These are phyloP conservation scores for Cebidichthys violaceus DNA, from an alignment of 2,113 vertebrate genomes.

Conservation along the genomic window DNA sequence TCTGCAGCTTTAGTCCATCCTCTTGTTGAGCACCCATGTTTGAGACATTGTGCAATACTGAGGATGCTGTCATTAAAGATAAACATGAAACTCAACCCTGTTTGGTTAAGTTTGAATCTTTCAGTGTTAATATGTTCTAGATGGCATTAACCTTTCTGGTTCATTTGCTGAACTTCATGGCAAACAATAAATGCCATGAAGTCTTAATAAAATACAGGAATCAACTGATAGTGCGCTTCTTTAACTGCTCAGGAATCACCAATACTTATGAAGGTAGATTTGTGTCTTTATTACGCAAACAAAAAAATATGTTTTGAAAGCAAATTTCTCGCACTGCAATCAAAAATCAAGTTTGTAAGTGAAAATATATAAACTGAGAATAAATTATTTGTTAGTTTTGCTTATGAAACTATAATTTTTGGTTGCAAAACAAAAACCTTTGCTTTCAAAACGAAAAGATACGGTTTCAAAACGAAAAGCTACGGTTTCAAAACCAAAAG, in stretches of 20 bases:
- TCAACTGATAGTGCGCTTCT: not conserved
- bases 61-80: not conserved
- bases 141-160: not conserved
- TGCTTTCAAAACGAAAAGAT: no score
- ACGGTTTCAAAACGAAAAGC: no score
- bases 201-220: not conserved
- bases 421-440: no score
- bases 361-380: no score
- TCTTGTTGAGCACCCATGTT: not conserved
- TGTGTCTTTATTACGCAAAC: no score
- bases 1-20: not conserved
- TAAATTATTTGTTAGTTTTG: no score
- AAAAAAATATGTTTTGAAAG: no score
- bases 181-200: not conserved
- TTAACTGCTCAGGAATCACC: not conserved
- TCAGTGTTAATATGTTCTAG: not conserved
- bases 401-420: no score
- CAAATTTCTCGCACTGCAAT: no score
- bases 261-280: no score
- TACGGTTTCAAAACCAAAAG: no score
- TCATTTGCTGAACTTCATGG: not conserved
- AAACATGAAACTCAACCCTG: not conserved
- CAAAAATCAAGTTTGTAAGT: no score
- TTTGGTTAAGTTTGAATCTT: not conserved
- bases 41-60: not conserved